Percentiles rank a stretch among this genome's conserved stretches.
Evolutionary conservation across 2,113 vertebrate species (phyloP).

Genomic region (Penelope pileata): DNA sequence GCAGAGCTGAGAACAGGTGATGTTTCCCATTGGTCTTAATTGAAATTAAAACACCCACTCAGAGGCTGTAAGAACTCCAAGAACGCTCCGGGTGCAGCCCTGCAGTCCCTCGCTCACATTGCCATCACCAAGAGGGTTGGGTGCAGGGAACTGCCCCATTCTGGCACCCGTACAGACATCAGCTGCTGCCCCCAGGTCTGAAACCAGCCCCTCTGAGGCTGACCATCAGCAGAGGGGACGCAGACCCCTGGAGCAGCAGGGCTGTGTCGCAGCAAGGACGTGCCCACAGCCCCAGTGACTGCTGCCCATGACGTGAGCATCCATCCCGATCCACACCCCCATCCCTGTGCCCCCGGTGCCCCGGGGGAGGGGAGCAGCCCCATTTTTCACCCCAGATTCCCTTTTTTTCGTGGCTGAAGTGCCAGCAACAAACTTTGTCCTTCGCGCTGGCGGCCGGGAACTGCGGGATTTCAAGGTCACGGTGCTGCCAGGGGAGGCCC

Average conservation of each 20-base stretch:
- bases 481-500: constrained; percentile 37
- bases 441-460: constrained; percentile 83
- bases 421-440: constrained; percentile 88
- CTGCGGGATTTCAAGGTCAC: constrained; percentile 94
- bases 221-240: not conserved
- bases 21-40: not conserved
- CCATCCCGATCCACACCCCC: not conserved
- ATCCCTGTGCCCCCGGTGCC: not conserved
- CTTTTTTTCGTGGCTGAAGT: constrained; percentile 13
- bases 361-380: not conserved
- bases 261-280: not conserved
- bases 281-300: not conserved
- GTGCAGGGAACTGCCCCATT: not conserved
- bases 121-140: not conserved
- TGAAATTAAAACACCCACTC: not conserved
- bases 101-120: not conserved
- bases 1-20: accelerated
- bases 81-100: not conserved
- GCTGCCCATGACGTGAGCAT: no score
- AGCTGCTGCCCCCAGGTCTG: not conserved
- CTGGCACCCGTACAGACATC: not conserved
- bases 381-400: constrained; percentile 11
- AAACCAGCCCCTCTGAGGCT: not conserved
- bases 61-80: not conserved
- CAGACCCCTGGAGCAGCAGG: no score